Base-by-base conservation (phyloP, 2,888 invertebrate genomes). In the Chironomus riparius region DNA sequence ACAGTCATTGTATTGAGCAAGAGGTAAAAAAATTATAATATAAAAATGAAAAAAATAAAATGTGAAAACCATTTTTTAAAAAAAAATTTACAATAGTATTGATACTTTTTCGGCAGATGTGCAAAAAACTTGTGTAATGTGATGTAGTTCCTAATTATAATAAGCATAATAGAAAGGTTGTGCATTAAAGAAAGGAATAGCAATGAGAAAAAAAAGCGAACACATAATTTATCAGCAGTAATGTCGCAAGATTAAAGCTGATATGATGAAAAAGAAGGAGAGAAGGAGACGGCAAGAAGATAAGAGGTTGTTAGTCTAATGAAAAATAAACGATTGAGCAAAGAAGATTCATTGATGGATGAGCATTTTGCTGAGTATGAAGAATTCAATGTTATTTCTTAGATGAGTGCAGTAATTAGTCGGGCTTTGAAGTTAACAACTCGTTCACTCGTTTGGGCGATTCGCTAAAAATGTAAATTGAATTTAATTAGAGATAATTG, bases 351-450 rank as follows among this genome's bases (percentile, higher is more conserved):
- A 24, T 56, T 18, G 56, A 18, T 15, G 18, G 18, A 56, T 65
- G 65, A 65, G 65, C 65, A 65, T 65, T 65, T 21, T 21, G 21
- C 21, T 24, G 24, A 65, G 22, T 24, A 24, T 21, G 22, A 65
- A 65, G 10, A 38, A 10, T 65, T 65, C 21, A 56, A 18, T 56
- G 56, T 18, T 7, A 22, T 21, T 65, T 65, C 13, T 88, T 93
- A 94, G 86, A 94, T 94, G 85, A 94, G 91, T 80, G 94, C 92
- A 81, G 94, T 94, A 85, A 94, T 92, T 82, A 94, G 87, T 87
- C 93, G 90, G 83, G 94, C 94, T 87, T 94, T 94, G 90, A 93
- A 94, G 91, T 94, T 94, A 82, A 94, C 94, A 87, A 94, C 91
- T 85, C 92, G 90, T 86, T 94, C 94, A 83, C 94, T 94, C 83